Percentiles rank a stretch among this genome's conserved stretches.
These are phyloP conservation scores for Leptura quadrifasciata DNA, from an alignment of 2,888 invertebrate species.

Conservation along the genomic window DNA sequence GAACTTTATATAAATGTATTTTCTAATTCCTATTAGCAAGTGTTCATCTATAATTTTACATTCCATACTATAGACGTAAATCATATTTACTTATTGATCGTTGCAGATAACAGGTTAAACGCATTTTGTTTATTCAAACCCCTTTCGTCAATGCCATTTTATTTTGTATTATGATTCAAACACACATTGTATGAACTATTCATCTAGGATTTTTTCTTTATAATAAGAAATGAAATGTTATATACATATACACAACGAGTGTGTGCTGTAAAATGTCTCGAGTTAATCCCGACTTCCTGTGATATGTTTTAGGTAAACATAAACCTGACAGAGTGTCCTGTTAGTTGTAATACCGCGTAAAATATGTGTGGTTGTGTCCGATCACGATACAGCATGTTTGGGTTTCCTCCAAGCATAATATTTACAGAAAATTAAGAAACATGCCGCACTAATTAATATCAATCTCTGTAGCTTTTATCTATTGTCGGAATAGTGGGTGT, in stretches of 20 bases:
- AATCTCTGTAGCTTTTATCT: constrained; percentile 17
- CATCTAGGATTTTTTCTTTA: not conserved
- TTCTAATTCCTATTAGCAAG: too few relatives aligned
- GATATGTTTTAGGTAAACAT: constrained; percentile 59
- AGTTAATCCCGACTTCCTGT: constrained; percentile 53
- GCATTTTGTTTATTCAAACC: too few relatives aligned
- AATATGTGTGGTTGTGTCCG: constrained; percentile 50
- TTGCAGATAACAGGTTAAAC: too few relatives aligned
- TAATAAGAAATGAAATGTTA: not conserved
- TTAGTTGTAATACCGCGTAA: constrained; percentile 46
- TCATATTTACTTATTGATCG: too few relatives aligned
- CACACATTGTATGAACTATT: not conserved
- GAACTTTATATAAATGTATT: too few relatives aligned
- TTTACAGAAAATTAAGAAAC: constrained; percentile 47
- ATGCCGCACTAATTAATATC: constrained; percentile 38
- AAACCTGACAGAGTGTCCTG: constrained; percentile 54
- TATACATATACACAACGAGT: constrained; percentile 12
- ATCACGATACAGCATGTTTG: constrained; percentile 53
- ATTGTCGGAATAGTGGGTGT: constrained; percentile 2
- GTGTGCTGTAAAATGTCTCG: constrained; percentile 36
- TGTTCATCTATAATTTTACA: too few relatives aligned
- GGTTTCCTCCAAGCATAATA: constrained; percentile 55
- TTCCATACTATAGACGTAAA: too few relatives aligned
- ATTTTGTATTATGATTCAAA: not conserved
- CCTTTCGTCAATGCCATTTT: not conserved